Evolutionary conservation across 1,140 invertebrate genomes (phyloP), one percentile per base, ranked within the genome.

Genomic region (Hirudo medicinalis): DNA sequence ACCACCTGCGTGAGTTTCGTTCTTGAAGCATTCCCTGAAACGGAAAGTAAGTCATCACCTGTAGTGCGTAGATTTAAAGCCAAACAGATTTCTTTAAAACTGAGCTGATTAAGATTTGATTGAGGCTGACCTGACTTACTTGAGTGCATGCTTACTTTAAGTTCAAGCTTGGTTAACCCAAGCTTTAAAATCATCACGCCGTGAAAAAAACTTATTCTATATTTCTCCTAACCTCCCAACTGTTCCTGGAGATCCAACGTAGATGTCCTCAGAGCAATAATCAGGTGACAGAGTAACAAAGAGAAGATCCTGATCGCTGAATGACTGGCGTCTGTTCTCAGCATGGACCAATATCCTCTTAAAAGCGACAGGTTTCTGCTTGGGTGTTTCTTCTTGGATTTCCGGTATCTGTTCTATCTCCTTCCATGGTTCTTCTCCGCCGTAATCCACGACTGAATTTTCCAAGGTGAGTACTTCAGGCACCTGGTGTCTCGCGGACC

Each of bases 281-380:
- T 90, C 93, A 0, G 93, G 92, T 2, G 91, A 94, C 77, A 88
- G 89, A 80, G 92, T 90, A 77, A 91, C 90, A 80, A 90, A 95
- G 66, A 94, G 85, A 13, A 94, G 83, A 70, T 89, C 87, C 27
- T 85, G 78, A 13, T 72, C 76, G 79, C 77, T 75, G 74, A 79
- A 74, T 79, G 67, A 78, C 75, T 25, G 77, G 78, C 66, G 60
- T 25, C 43, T 25, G 36, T 36, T 15, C 36, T 69, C 72, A 55
- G 74, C 74, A 54, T 74, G 72, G 20, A 77, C 74, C 66, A 78
- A 60, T 2, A 36, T 17, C 36, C n/a, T 43, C 29, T 70, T 63
- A 13, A 63, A 22, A 13, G 19, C 22, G 1, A 32, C 8, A 13
- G 57, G 57, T 63, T 22, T 32, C 22, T 32, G 9, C 19, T 63